Conservation (phyloP, 2,797 vertebrate species). For the Lithobates sylvaticus region DNA sequence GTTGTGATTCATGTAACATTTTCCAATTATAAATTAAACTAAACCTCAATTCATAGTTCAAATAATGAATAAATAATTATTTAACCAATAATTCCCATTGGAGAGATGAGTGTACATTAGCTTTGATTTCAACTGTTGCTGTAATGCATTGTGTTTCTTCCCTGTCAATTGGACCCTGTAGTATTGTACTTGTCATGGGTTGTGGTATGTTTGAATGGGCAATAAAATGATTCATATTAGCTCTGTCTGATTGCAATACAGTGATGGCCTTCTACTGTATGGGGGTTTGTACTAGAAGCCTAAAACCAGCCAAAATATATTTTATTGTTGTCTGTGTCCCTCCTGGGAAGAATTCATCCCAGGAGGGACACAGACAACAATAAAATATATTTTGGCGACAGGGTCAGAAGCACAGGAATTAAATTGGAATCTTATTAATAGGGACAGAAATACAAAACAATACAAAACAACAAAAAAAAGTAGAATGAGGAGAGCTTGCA, state of each 20-base stretch:
- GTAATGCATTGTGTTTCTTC: neutral
- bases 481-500: no score
- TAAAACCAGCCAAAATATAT: no score
- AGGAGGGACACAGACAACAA: no score
- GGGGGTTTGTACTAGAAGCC: no score
- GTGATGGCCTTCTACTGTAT: neutral
- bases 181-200: neutral
- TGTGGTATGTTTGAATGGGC: neutral
- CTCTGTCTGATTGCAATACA: neutral
- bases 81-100: constrained; percentile 44
- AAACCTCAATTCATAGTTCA: constrained; percentile 59
- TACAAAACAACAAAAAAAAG: no score
- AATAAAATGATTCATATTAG: neutral
- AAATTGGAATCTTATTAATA: no score
- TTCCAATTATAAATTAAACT: constrained; percentile 61
- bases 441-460: no score
- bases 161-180: neutral
- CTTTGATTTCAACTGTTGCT: constrained; percentile 26
- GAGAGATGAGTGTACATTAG: constrained; percentile 23
- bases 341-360: no score
- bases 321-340: no score
- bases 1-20: constrained; percentile 60
- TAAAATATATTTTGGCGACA: no score
- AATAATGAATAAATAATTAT: constrained; percentile 60
- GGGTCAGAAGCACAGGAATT: no score